These are phyloP conservation scores for Suncus etruscus DNA, from an alignment of 2,113 vertebrate species.

Conservation along the genomic window DNA sequence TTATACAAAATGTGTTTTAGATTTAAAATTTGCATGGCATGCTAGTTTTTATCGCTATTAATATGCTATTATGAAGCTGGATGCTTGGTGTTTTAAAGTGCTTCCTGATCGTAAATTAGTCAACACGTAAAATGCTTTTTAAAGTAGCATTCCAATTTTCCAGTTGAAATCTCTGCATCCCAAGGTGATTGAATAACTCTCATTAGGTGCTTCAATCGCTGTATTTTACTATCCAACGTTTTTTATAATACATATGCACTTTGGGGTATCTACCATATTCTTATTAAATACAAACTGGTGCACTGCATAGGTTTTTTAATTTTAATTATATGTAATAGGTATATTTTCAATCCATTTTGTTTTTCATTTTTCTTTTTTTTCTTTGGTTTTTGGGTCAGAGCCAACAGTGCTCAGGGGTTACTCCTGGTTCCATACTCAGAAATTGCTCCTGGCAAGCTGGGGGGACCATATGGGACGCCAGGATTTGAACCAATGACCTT, in stretches of 20 bases:
- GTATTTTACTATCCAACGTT: neutral
- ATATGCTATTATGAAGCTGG: conserved; percentile 66
- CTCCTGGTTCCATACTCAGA: no score
- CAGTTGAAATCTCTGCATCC: conserved; percentile 65
- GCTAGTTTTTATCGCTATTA: conserved; percentile 73
- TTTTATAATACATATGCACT: neutral
- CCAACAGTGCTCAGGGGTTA: no score
- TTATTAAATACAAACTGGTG: neutral
- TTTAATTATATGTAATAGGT: neutral
- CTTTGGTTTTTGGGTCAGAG: no score
- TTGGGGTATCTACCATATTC: neutral
- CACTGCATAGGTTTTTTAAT: neutral
- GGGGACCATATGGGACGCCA: no score
- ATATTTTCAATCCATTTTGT: no score
- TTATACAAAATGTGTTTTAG: conserved; percentile 66
- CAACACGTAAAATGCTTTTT: conserved; percentile 64
- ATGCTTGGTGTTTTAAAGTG: conserved; percentile 65
- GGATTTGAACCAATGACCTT: no score
- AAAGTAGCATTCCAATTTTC: conserved; percentile 72
- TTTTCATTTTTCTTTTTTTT: no score
- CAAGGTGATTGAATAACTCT: conserved; percentile 64
- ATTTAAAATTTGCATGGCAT: conserved; percentile 73
- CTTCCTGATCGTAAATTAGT: conserved; percentile 69
- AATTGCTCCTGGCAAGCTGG: no score
- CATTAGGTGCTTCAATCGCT: conserved; percentile 54